Percentiles rank a stretch among this genome's conserved stretches.
Evolutionary conservation across 2,888 invertebrate species (phyloP).

Genomic region (Cryptosula pallasiana): DNA sequence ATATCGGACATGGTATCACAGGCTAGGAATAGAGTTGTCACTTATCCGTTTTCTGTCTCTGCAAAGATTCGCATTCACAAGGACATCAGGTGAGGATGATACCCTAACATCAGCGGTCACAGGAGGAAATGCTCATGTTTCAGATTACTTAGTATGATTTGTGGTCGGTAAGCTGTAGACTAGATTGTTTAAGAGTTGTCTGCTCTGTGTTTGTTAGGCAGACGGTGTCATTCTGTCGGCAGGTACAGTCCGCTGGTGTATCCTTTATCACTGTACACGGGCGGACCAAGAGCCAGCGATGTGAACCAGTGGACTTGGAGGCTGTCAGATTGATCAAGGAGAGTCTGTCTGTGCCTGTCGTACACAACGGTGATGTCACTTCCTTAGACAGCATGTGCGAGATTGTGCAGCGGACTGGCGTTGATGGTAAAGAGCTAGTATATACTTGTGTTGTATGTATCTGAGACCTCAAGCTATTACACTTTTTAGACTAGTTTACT

Average conservation of each 20-base stretch:
- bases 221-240: constrained; percentile 74
- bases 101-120: too few relatives aligned
- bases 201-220: constrained; percentile 38
- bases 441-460: too few relatives aligned
- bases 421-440: too few relatives aligned
- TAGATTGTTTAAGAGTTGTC: too few relatives aligned
- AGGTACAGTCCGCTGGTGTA: constrained; percentile 77
- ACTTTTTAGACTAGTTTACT: too few relatives aligned
- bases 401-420: constrained; percentile 65
- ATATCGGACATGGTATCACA: constrained; percentile 74
- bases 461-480: too few relatives aligned
- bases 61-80: constrained; percentile 81
- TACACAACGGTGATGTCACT: constrained; percentile 88
- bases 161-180: too few relatives aligned
- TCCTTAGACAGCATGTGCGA: constrained; percentile 66
- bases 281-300: constrained; percentile 75
- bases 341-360: constrained; percentile 71
- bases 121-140: too few relatives aligned
- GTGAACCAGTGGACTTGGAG: constrained; percentile 64
- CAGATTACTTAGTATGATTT: too few relatives aligned
- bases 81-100: constrained; percentile 59
- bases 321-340: constrained; percentile 69
- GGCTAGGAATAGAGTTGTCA: constrained; percentile 67
- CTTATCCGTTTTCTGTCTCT: constrained; percentile 73
- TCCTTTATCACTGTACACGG: constrained; percentile 87